Percentiles rank a stretch among this genome's conserved stretches.
Evolutionary conservation across 2,797 vertebrate species (phyloP).

Genomic region (Xenops minutus): DNA sequence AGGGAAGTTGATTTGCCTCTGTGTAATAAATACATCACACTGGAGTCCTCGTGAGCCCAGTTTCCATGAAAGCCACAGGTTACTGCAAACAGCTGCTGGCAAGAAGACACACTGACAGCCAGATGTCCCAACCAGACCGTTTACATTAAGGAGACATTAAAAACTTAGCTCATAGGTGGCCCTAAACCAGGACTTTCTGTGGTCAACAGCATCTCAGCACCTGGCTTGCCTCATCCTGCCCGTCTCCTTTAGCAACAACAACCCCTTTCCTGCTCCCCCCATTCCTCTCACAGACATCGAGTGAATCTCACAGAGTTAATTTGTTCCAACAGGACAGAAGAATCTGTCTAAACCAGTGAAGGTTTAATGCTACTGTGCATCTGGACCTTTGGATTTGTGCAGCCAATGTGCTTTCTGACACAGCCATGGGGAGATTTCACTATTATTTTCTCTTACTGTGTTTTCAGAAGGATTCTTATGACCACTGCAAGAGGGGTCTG

Average conservation of each 20-base stretch:
- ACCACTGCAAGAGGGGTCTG: not conserved
- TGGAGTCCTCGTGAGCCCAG: conserved; percentile 58
- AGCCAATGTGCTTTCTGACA: not conserved
- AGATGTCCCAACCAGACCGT: conserved; percentile 71
- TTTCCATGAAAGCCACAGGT: conserved; percentile 71
- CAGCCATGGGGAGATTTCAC: not conserved
- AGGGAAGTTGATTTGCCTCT: conserved; percentile 50
- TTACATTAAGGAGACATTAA: conserved; percentile 71
- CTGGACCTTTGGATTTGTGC: not conserved
- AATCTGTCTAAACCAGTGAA: conserved; percentile 18
- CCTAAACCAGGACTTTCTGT: conserved; percentile 66
- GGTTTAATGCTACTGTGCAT: conserved; percentile 43
- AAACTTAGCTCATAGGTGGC: conserved; percentile 74
- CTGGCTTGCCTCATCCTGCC: conserved; percentile 32
- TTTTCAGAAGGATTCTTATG: not conserved
- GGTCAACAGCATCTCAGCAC: conserved; percentile 62
- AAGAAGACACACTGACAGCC: conserved; percentile 69
- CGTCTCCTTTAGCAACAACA: conserved; percentile 29
- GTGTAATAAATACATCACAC: conserved; percentile 70
- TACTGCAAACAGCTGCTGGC: conserved; percentile 72
- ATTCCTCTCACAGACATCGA: not conserved
- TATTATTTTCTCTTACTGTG: not conserved
- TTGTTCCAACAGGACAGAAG: conserved; percentile 32
- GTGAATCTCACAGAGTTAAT: not conserved
- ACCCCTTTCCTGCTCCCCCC: not conserved